phyloP scores from a whole-genome alignment of 2,113 vertebrate genomes.

The Jacana jacana region DNA sequence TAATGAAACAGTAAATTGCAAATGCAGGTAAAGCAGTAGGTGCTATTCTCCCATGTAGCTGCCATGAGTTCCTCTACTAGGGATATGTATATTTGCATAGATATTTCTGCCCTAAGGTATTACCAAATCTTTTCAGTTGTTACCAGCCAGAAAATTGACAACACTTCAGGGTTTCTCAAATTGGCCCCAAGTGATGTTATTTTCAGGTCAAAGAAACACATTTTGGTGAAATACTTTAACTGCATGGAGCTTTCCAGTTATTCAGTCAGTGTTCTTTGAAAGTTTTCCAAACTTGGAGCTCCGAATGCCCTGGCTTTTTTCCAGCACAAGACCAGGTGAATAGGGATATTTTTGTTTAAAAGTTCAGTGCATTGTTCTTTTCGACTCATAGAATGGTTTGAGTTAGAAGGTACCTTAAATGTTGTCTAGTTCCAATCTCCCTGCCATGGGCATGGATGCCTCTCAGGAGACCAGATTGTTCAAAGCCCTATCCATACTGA shows the following conservation, averaged over 20 bases:
- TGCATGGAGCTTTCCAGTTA: not conserved
- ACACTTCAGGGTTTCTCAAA: not conserved
- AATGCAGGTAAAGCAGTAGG: not conserved
- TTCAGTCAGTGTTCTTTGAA: not conserved
- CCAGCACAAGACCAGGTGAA: not conserved
- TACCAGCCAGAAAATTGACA: not conserved
- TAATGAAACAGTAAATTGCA: not conserved
- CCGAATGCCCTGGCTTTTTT: not conserved
- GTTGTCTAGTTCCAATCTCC: no score
- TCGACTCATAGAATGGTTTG: not conserved
- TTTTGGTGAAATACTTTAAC: not conserved
- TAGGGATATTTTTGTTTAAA: not conserved
- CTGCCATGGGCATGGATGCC: no score
- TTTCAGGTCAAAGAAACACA: not conserved
- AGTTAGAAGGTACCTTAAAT: no score
- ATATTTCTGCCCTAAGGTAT: not conserved
- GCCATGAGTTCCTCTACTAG: not conserved
- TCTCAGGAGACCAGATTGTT: no score
- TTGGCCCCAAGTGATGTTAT: not conserved
- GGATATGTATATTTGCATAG: not conserved
- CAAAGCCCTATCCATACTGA: no score
- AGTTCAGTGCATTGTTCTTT: not conserved
- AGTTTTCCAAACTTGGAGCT: not conserved
- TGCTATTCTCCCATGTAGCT: not conserved
- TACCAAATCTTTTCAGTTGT: not conserved